phyloP scores from a whole-genome alignment of 2,888 invertebrate species.

The Ypsolopha sequella region DNA sequence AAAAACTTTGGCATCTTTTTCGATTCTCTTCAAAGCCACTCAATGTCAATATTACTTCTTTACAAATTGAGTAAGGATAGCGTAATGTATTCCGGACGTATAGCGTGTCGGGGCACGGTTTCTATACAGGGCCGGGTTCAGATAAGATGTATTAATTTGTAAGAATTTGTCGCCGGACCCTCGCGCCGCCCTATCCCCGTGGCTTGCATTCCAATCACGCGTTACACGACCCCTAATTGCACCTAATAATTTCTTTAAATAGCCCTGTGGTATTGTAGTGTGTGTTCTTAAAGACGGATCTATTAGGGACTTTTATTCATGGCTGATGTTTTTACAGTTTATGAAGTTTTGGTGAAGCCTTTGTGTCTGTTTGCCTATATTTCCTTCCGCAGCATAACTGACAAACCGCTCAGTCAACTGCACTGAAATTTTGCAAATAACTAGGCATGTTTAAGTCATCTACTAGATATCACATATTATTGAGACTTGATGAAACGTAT shows the following conservation, averaged over 20 bases:
- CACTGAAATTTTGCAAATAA: no score
- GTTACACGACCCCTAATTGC: slow-evolving; percentile 67
- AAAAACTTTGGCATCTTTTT: slow-evolving; percentile 6
- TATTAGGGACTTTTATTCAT: neutral
- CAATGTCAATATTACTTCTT: slow-evolving; percentile 31
- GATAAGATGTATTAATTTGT: slow-evolving; percentile 70
- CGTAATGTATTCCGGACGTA: slow-evolving; percentile 62
- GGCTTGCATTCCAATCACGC: slow-evolving; percentile 64
- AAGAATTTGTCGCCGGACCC: slow-evolving; percentile 67
- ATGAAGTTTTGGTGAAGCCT: no score
- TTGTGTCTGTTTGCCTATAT: no score
- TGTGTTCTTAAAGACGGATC: neutral
- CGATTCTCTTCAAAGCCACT: slow-evolving; percentile 20
- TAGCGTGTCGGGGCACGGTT: slow-evolving; percentile 32
- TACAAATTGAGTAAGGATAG: slow-evolving; percentile 34
- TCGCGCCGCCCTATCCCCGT: slow-evolving; percentile 25
- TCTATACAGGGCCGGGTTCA: slow-evolving; percentile 29
- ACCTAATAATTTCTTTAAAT: slow-evolving; percentile 69
- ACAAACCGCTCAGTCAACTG: no score
- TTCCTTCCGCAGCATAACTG: no score
- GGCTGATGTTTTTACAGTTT: neutral
- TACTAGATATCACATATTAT: no score
- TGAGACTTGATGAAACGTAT: no score
- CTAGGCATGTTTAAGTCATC: no score
- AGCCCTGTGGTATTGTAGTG: slow-evolving; percentile 23